Base-by-base conservation (phyloP, 2,888 invertebrate species). In the Calameuta idolon region DNA sequence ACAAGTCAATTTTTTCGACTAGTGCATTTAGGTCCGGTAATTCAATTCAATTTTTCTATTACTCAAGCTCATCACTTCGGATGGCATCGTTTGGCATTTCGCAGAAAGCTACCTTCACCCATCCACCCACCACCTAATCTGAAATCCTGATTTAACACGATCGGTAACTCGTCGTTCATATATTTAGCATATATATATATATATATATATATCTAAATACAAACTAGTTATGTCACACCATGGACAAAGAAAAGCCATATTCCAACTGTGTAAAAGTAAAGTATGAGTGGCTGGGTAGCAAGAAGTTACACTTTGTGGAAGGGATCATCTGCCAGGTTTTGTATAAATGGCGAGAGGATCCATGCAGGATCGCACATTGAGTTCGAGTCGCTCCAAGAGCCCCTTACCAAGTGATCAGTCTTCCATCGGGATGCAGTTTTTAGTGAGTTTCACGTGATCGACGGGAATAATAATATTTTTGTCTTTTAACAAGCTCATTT, bases 271-370 rank as follows among this genome's bases (percentile, higher is more conserved):
- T 23, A 55, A 55, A 55, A 23, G 55, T 55, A 23, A 55, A 23
- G 23, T 55, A 55, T 23, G 23, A 23, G 55, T 55, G 55, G 9
- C 55, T 55, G 55, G 23, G 55, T 55, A 55, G 55, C 23, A 55
- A 55, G 55, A 1, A 40, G 55, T 55, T 23, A 55, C 23, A 15
- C 55, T 55, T 55, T 55, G 55, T 55, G 85, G 89, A 89, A 88
- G 89, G 90, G 89, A 89, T 86, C 87, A 89, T 87, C 85, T 85
- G 85, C 81, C 83, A 84, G 87, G 88, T 88, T 89, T 89, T 86
- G 87, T 90, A 90, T 90, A 90, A 90, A 90, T 90, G 87, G 86
- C 82, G 87, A 81, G 81, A 84, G 83, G 83, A 81, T 80, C 85
- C 85, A 83, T 84, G 84, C 83, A 55, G 83, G 84, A 85, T 86